Evolutionary conservation across 2,888 invertebrate species (phyloP).

Genomic region (Cepaea hortensis): DNA sequence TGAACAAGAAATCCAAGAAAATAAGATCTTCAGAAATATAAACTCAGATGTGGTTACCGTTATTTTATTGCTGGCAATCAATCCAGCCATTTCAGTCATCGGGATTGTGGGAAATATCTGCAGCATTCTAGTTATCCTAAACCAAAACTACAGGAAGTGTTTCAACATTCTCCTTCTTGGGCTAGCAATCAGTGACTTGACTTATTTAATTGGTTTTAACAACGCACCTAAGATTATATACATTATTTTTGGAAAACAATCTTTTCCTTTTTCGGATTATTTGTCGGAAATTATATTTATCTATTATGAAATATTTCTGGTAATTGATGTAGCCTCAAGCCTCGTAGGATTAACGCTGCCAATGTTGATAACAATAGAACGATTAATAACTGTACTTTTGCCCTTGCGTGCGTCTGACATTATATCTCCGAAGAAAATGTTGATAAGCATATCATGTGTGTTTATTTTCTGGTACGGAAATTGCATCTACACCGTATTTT

Average conservation of each 20-base stretch:
- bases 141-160: constrained; percentile 4
- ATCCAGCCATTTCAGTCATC: neutral
- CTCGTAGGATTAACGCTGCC: neutral
- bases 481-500: constrained; percentile 7
- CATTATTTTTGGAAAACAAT: neutral
- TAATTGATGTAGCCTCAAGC: constrained; percentile 6
- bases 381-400: constrained; percentile 12
- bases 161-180: constrained; percentile 21
- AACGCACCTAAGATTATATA: constrained; percentile 21
- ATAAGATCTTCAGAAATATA: neutral
- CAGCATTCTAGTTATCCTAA: constrained; percentile 19
- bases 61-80: constrained; percentile 18
- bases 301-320: neutral
- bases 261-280: neutral
- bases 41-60: neutral
- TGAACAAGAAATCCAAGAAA: neutral
- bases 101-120: constrained; percentile 17
- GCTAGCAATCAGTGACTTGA: constrained; percentile 2
- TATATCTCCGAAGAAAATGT: constrained; percentile 3
- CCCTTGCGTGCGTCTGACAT: neutral
- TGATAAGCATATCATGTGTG: neutral
- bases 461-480: constrained; percentile 8
- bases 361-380: constrained; percentile 36
- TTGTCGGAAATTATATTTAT: neutral
- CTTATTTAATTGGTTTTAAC: constrained; percentile 18